Evolutionary conservation across 2,888 invertebrate genomes (phyloP).

Genomic region (Xestia xanthographa): DNA sequence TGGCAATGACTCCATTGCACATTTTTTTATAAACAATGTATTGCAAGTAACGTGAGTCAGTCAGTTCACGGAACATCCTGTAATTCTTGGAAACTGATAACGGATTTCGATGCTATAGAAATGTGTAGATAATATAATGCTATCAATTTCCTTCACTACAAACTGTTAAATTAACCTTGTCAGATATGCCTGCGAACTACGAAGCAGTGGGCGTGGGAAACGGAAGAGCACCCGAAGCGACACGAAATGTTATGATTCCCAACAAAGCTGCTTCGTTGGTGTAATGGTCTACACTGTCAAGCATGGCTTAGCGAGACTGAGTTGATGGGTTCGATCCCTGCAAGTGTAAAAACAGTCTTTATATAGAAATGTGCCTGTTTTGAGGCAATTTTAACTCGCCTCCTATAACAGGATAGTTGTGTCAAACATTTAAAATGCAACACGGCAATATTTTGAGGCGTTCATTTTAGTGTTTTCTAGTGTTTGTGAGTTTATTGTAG

Average conservation of each 20-base stretch:
- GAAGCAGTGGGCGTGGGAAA: neutral
- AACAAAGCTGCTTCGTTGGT: neutral
- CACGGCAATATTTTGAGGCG: neutral
- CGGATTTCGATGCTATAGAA: constrained; percentile 7
- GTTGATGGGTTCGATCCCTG: no score
- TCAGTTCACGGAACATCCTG: constrained; percentile 5
- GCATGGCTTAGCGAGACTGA: no score
- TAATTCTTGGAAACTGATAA: constrained; percentile 21
- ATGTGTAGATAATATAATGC: neutral
- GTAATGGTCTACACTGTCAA: neutral
- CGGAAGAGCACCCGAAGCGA: neutral
- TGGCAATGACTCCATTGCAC: neutral
- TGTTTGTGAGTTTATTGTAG: neutral
- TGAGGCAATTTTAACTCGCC: neutral
- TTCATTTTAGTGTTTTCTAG: neutral
- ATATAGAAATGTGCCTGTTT: neutral
- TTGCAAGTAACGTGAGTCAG: constrained; percentile 1
- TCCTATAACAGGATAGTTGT: neutral
- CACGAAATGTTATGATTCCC: no score
- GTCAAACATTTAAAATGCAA: neutral
- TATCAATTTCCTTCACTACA: constrained; percentile 10
- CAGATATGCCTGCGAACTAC: neutral
- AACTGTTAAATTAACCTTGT: neutral
- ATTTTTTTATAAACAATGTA: neutral
- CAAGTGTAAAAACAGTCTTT: neutral